phyloP scores from a whole-genome alignment of 2,888 invertebrate genomes.

The Polyploca ridens region DNA sequence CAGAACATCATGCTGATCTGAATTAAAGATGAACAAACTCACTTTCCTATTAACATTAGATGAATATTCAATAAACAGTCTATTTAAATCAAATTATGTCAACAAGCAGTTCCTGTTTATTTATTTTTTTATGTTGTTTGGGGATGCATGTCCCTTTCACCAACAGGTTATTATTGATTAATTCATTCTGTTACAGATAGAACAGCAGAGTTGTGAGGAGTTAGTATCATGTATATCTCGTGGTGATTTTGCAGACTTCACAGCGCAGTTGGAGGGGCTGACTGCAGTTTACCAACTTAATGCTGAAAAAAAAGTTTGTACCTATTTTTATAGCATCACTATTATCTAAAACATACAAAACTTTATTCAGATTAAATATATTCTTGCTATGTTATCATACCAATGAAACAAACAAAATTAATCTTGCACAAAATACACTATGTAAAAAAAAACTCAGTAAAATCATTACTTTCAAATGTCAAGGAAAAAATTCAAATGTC shows the following conservation, averaged over 20 bases:
- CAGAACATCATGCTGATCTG: no score
- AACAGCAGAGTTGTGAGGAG: conserved; percentile 94
- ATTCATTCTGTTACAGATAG: conserved; percentile 65
- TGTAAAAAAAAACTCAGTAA: no score
- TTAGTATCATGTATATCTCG: conserved; percentile 92
- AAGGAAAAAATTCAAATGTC: not conserved
- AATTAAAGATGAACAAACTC: no score
- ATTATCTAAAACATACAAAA: not conserved
- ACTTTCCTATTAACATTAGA: no score
- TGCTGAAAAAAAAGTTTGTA: conserved; percentile 92
- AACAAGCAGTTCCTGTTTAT: no score
- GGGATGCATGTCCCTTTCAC: no score
- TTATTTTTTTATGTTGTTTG: no score
- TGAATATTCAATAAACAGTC: no score
- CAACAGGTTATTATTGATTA: not conserved
- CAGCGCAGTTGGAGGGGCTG: conserved; percentile 95
- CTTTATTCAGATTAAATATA: not conserved
- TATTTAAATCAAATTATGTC: not conserved
- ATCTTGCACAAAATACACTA: no score
- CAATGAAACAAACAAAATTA: no score
- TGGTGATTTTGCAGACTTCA: conserved; percentile 96
- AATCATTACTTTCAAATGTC: no score
- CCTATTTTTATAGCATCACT: not conserved
- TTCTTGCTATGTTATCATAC: no score
- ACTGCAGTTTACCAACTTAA: conserved; percentile 96